These are phyloP conservation scores for Herminia tarsipennalis DNA, from an alignment of 2,888 invertebrate genomes.

Conservation along the genomic window DNA sequence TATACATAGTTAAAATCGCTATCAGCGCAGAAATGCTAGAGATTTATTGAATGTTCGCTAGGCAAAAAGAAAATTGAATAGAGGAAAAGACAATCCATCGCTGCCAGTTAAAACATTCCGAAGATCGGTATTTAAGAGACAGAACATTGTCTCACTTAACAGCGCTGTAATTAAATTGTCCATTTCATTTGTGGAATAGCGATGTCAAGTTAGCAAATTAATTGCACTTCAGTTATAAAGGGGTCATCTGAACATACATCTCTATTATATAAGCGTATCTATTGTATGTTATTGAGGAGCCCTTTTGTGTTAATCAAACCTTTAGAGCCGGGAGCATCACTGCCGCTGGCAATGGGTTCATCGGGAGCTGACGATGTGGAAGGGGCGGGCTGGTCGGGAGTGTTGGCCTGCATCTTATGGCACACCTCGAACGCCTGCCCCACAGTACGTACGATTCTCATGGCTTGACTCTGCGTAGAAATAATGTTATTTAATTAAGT, in stretches of 20 bases:
- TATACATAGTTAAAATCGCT: conserved; percentile 33
- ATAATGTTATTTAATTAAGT: neutral
- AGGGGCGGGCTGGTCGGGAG: conserved; percentile 68
- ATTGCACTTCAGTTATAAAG: conserved; percentile 15
- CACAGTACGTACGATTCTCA: conserved; percentile 98
- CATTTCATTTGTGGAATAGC: conserved; percentile 10
- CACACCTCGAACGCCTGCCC: conserved; percentile 99
- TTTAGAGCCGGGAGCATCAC: conserved; percentile 64
- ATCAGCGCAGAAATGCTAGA: conserved; percentile 13
- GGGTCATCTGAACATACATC: conserved; percentile 14
- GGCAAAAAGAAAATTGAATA: conserved; percentile 22
- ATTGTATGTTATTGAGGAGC: conserved; percentile 6
- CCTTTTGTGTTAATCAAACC: conserved; percentile 54
- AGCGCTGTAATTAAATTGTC: conserved; percentile 19
- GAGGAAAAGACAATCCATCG: conserved; percentile 14
- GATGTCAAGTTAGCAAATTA: conserved; percentile 12
- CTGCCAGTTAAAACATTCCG: conserved; percentile 8
- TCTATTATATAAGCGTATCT: neutral
- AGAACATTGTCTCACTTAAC: conserved; percentile 3
- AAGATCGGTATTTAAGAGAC: conserved; percentile 7
- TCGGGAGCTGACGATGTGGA: conserved; percentile 73
- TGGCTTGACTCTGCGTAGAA: conserved; percentile 95
- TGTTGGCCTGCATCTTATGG: conserved; percentile 94
- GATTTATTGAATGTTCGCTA: conserved; percentile 24
- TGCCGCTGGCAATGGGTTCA: conserved; percentile 54